A percentile compares a stretch with the other conserved stretches of the same genome.
Evolutionary conservation across 2,113 vertebrate genomes (phyloP).

Genomic region (Strix uralensis): DNA sequence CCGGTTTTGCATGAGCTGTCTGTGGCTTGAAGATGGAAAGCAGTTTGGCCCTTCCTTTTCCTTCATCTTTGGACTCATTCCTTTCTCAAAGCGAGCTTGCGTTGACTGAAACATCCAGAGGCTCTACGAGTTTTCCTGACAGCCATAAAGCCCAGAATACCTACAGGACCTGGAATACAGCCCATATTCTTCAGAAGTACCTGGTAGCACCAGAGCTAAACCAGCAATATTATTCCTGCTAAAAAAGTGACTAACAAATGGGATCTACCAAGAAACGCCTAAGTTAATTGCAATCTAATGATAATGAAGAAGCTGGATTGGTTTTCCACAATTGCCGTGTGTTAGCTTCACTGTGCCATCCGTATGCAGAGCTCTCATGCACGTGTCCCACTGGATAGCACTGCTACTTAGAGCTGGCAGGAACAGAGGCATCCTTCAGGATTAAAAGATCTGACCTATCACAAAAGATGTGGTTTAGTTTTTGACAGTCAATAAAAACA

Average conservation of each 20-base stretch:
- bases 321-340: neutral
- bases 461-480: neutral
- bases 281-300: neutral
- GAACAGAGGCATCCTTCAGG: neutral
- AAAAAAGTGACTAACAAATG: neutral
- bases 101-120: neutral
- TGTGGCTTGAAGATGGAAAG: neutral
- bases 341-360: neutral
- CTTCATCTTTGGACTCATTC: neutral
- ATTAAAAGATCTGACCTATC: neutral
- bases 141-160: neutral
- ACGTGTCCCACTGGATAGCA: fast-evolving
- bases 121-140: neutral
- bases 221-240: neutral
- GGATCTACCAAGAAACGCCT: neutral
- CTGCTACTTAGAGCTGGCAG: neutral
- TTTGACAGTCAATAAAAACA: neutral
- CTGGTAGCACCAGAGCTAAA: neutral
- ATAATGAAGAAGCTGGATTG: neutral
- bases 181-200: neutral
- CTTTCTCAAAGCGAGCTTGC: neutral
- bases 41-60: neutral
- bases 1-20: neutral
- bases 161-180: neutral
- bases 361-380: neutral